phyloP scores from a whole-genome alignment of 1,140 invertebrate species.

The Pectinophora gossypiella region DNA sequence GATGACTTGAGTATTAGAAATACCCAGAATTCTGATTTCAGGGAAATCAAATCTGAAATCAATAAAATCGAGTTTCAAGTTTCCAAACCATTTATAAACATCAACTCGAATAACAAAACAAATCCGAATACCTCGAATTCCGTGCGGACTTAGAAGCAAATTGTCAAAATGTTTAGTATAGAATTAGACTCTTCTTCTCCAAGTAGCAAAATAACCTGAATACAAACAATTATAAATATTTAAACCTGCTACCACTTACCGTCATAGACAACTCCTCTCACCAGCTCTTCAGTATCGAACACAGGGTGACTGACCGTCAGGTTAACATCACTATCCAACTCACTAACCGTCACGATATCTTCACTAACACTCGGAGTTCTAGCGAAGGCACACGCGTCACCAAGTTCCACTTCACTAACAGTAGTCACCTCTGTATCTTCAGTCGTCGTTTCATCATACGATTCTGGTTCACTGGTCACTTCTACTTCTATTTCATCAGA shows the following conservation, averaged over 20 bases:
- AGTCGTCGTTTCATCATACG: constrained; percentile 48
- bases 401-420: constrained; percentile 32
- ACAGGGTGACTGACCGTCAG: constrained; percentile 54
- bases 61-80: too few species aligned
- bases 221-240: too few species aligned
- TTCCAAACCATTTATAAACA: too few species aligned
- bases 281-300: constrained; percentile 51
- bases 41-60: too few species aligned
- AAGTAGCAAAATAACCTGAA: too few species aligned
- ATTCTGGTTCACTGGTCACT: constrained; percentile 16
- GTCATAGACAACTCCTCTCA: constrained; percentile 61
- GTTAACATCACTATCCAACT: constrained; percentile 57
- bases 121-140: too few species aligned
- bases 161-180: too few species aligned
- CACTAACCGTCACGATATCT: constrained; percentile 53
- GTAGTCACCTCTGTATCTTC: background rate
- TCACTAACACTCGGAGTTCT: constrained; percentile 58
- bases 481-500: constrained; percentile 18
- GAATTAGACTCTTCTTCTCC: too few species aligned
- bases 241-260: constrained; percentile 36
- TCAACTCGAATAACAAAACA: too few species aligned
- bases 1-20: too few species aligned
- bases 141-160: too few species aligned
- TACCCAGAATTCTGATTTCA: too few species aligned
- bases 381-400: constrained; percentile 57